phyloP scores from a whole-genome alignment of 2,888 invertebrate genomes.

The Rotaria macrura region DNA sequence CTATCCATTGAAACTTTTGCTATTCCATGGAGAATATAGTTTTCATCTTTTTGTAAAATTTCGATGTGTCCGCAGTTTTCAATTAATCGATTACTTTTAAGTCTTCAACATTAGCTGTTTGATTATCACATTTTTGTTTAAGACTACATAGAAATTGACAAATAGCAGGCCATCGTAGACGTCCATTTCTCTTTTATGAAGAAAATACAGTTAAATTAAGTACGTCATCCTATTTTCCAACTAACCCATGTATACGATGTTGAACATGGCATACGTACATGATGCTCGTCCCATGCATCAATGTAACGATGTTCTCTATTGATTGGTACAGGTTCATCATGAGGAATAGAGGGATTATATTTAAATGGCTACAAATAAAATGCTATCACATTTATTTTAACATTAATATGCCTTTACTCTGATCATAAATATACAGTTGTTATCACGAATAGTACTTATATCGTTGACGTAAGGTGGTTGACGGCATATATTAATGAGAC shows the following conservation, averaged over 20 bases:
- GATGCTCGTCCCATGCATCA: neutral
- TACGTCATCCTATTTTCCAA: neutral
- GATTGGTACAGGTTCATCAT: neutral
- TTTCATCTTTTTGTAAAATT: too few relatives aligned
- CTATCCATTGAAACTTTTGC: too few relatives aligned
- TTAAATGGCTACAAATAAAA: neutral
- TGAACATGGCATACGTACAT: slow-evolving; percentile 15
- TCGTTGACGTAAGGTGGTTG: neutral
- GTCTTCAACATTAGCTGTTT: neutral
- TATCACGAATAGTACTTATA: neutral
- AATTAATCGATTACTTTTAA: neutral
- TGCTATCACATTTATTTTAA: neutral
- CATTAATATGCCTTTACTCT: neutral
- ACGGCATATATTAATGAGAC: neutral
- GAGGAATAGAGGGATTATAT: neutral
- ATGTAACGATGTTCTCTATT: neutral
- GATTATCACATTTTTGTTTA: neutral
- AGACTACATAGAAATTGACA: neutral
- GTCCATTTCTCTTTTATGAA: neutral
- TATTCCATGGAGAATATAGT: too few relatives aligned
- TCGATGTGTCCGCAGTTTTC: too few relatives aligned
- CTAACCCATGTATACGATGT: neutral
- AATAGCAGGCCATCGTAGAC: neutral
- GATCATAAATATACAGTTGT: neutral
- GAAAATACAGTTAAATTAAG: neutral